A percentile compares a stretch with the other conserved stretches of the same genome.
Conservation (phyloP, 2,113 vertebrate genomes). For the Numida meleagris region DNA sequence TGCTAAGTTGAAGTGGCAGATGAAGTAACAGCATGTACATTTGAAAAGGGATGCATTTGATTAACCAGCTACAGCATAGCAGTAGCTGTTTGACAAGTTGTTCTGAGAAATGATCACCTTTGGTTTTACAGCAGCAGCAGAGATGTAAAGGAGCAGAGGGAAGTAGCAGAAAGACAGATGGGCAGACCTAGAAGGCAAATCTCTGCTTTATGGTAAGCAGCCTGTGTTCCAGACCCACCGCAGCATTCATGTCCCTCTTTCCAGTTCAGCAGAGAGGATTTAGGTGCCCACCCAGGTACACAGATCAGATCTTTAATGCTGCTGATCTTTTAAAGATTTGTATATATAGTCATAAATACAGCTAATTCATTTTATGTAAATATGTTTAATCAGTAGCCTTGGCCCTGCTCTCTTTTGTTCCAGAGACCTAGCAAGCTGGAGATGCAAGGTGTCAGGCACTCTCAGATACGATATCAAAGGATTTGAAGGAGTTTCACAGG, state of each 20-base stretch:
- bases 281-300: background rate
- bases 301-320: background rate
- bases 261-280: background rate
- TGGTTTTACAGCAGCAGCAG: background rate
- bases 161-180: background rate
- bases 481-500: background rate
- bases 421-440: background rate
- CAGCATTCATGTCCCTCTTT: background rate
- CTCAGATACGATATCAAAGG: background rate
- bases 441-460: background rate
- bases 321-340: background rate
- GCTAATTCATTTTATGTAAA: background rate
- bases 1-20: conserved; percentile 49
- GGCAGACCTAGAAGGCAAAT: background rate
- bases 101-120: background rate
- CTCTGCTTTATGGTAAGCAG: background rate
- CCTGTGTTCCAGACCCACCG: background rate
- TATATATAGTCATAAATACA: background rate
- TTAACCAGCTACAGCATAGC: fast-evolving
- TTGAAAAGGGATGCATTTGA: background rate
- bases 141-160: background rate
- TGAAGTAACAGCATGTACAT: background rate
- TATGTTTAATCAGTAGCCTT: background rate
- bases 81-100: background rate
- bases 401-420: background rate